These are phyloP conservation scores for Hyalella azteca DNA, from an alignment of 2,888 invertebrate genomes.

Conservation along the genomic window DNA sequence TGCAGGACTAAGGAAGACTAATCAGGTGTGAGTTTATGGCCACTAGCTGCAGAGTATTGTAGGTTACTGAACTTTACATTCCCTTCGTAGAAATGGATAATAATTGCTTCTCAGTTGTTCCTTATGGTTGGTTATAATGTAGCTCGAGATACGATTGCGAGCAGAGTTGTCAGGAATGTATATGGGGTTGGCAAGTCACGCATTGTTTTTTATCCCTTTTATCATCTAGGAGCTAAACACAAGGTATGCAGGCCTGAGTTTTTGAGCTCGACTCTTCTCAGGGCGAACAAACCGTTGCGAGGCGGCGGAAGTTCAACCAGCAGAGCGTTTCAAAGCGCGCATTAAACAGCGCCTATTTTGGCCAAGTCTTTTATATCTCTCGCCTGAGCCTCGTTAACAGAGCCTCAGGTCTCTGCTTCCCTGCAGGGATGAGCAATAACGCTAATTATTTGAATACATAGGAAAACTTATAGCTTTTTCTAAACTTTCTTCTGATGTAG, in stretches of 20 bases:
- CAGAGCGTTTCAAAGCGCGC: constrained; percentile 26
- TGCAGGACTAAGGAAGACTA: too few relatives aligned
- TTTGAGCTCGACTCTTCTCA: not conserved
- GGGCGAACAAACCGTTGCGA: not conserved
- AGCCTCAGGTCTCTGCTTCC: not conserved
- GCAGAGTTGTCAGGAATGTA: too few relatives aligned
- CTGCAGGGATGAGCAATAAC: too few relatives aligned
- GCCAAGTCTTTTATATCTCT: not conserved
- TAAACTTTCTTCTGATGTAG: too few relatives aligned
- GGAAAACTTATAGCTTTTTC: too few relatives aligned
- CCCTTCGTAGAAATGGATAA: not conserved
- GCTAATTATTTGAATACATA: too few relatives aligned
- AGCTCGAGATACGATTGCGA: too few relatives aligned
- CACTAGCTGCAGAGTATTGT: too few relatives aligned
- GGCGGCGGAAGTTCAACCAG: constrained; percentile 6
- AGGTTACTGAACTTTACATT: too few relatives aligned
- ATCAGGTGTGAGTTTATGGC: too few relatives aligned
- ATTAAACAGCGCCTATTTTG: not conserved
- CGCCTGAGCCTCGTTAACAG: not conserved
- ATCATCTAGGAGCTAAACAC: constrained; percentile 7
- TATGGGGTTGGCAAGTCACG: constrained; percentile 26
- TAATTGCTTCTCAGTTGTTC: not conserved
- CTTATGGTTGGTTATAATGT: not conserved
- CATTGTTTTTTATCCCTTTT: not conserved
- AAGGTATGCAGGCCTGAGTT: constrained; percentile 11